Evolutionary conservation across 2,113 vertebrate genomes (phyloP), one percentile per base, ranked within the genome.

Genomic region (Ailuropoda melanoleuca): DNA sequence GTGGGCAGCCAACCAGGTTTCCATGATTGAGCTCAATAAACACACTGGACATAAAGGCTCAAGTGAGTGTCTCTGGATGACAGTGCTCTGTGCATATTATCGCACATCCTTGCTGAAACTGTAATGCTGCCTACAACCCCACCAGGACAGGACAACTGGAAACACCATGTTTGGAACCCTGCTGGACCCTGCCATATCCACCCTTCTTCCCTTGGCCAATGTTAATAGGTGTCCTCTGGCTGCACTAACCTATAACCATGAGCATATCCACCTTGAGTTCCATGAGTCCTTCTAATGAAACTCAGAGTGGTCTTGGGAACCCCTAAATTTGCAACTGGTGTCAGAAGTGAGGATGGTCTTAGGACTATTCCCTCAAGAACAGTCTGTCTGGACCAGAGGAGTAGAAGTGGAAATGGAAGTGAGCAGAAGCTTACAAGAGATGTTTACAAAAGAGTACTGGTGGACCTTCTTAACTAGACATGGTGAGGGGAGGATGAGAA

Each of bases 151-250:
- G 15, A 34, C 8, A 23, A 10, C 4, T 43, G 7, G 12, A 39
- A 48, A 0, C 23, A 55, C n/a, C 11, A 1, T 0, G 4, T 11
- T 5, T 46, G 50, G 39, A 29, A 31, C 19, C 7, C 19, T 34
- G 1, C 13, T 37, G 17, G 50, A 6, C 3, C n/a, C 34, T 2
- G 3, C 14, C 23, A 18, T 11, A 7, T 1, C 14, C 9, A 34
- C 9, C 2, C 21, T 1, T 55, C 18, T 29, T 29, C 3, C 18
- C 6, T 24, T 64, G 88, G 18, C 17, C 48, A 56, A 12, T 8
- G 70, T 24, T 23, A 26, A 4, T 29, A 11, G 34, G 15, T 37
- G 6, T 1, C 31, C 8, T 60, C 31, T 48, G 9, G 17, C 17
- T 56, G 31, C 0, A 13, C 66, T 10, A 10, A 64, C 37, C 26